Percentiles rank a stretch among this genome's conserved stretches.
Conservation (phyloP, 37 sponge, comb jelly and placozoan genomes). For the Beroe forskalii region DNA sequence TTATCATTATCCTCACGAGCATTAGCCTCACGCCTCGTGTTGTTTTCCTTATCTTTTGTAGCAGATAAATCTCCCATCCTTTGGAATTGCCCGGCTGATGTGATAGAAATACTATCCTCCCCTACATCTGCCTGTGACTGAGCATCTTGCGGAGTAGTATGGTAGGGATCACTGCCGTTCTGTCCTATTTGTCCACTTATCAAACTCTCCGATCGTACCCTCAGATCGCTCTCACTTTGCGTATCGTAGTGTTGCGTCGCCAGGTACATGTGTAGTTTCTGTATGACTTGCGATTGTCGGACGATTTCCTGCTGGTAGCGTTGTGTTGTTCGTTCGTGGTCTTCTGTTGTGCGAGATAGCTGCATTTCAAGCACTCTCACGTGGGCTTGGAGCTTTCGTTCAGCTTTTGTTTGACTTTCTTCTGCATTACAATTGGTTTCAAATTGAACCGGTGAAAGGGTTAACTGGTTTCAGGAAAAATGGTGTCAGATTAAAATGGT, state of each 20-base stretch:
- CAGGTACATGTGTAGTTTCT: constrained; percentile 48
- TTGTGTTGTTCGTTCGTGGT: constrained; percentile 3
- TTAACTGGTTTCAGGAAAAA: too few relatives aligned
- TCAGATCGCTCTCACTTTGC: neutral
- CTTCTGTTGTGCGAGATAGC: neutral
- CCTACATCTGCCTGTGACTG: neutral
- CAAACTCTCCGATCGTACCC: neutral
- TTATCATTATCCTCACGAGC: neutral
- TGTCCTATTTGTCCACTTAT: neutral
- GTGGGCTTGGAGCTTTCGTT: constrained; percentile 37
- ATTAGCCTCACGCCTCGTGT: neutral
- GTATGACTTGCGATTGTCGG: constrained; percentile 18
- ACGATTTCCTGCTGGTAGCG: constrained; percentile 18
- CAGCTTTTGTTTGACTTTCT: neutral
- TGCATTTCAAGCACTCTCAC: constrained; percentile 37
- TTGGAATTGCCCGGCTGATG: constrained; percentile 23
- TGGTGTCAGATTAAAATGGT: too few relatives aligned
- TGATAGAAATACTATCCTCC: neutral
- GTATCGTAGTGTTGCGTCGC: constrained; percentile 49
- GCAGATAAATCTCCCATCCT: constrained; percentile 32
- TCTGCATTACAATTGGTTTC: too few relatives aligned
- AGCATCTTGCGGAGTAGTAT: neutral
- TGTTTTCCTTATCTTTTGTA: neutral
- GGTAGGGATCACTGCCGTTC: neutral
- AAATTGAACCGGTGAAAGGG: too few relatives aligned